A percentile compares a stretch with the other conserved stretches of the same genome.
Conservation (phyloP, 2,888 invertebrate genomes). For the Agrochola lota region DNA sequence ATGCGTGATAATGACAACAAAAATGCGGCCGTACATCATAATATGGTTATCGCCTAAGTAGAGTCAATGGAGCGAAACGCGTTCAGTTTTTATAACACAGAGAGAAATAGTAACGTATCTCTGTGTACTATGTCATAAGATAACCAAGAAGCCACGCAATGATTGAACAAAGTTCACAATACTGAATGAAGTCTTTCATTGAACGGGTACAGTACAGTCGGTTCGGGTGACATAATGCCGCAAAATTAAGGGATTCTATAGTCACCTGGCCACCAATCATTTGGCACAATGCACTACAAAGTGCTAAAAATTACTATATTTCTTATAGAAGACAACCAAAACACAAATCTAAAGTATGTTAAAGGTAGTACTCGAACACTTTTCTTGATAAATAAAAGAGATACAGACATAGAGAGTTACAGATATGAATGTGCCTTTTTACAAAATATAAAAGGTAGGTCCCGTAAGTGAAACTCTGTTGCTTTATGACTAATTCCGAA, state of each 20-base stretch:
- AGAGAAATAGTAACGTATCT: slow-evolving; percentile 11
- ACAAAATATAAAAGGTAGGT: slow-evolving; percentile 4
- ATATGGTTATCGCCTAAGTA: slow-evolving; percentile 21
- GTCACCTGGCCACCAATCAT: not conserved
- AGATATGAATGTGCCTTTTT: not conserved
- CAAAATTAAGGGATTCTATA: not conserved
- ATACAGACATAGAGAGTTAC: no score
- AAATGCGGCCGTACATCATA: not conserved
- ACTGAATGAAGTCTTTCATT: slow-evolving; percentile 17
- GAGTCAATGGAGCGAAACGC: slow-evolving; percentile 25
- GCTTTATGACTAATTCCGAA: slow-evolving; percentile 20
- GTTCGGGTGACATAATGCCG: not conserved
- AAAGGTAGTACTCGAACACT: not conserved
- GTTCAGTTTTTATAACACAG: slow-evolving; percentile 15
- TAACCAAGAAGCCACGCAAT: slow-evolving; percentile 1
- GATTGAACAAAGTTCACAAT: not conserved
- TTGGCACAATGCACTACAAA: not conserved
- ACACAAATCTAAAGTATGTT: slow-evolving; percentile 5
- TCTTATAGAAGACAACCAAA: slow-evolving; percentile 4
- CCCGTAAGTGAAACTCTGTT: slow-evolving; percentile 24
- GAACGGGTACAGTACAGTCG: not conserved
- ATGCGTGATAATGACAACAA: slow-evolving; percentile 34
- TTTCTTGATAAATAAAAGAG: slow-evolving; percentile 13
- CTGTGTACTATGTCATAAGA: slow-evolving; percentile 16
- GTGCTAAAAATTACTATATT: not conserved